These are phyloP conservation scores for Amphilophus citrinellus DNA, from an alignment of 2,113 vertebrate genomes.

Conservation along the genomic window DNA sequence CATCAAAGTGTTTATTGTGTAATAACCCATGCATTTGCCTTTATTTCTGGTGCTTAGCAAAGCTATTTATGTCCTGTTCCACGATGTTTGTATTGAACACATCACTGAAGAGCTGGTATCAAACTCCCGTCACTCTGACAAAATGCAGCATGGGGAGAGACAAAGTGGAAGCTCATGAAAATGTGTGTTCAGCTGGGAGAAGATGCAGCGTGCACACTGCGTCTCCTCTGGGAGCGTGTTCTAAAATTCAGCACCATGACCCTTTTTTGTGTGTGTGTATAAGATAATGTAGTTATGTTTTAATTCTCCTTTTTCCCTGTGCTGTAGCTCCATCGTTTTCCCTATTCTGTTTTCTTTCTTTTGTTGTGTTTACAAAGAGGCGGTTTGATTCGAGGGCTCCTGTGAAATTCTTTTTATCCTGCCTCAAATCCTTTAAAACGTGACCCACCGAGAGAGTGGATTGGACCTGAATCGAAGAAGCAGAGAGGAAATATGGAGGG, in stretches of 20 bases:
- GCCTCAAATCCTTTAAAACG: constrained; percentile 54
- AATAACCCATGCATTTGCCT: accelerated
- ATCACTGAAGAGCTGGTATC: neutral
- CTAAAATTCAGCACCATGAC: neutral
- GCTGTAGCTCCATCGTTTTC: neutral
- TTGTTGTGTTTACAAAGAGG: constrained; percentile 42
- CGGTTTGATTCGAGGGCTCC: constrained; percentile 31
- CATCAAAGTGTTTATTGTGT: neutral
- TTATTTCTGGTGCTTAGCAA: neutral
- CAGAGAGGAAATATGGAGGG: constrained; percentile 35
- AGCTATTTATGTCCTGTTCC: neutral
- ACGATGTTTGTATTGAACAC: neutral
- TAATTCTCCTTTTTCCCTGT: constrained; percentile 10
- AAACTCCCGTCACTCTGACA: neutral
- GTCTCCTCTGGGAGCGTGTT: constrained; percentile 17
- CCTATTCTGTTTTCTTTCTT: neutral
- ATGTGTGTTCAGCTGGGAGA: neutral
- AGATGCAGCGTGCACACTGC: neutral
- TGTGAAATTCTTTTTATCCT: constrained; percentile 59
- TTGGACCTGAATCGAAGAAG: constrained; percentile 21
- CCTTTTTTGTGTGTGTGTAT: neutral
- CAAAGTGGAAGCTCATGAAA: neutral
- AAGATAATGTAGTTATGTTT: constrained; percentile 7
- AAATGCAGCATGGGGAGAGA: neutral
- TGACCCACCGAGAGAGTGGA: constrained; percentile 30